Evolutionary conservation across 2,888 invertebrate species (phyloP), one percentile per base, ranked within the genome.

Genomic region (Craniophora ligustri): DNA sequence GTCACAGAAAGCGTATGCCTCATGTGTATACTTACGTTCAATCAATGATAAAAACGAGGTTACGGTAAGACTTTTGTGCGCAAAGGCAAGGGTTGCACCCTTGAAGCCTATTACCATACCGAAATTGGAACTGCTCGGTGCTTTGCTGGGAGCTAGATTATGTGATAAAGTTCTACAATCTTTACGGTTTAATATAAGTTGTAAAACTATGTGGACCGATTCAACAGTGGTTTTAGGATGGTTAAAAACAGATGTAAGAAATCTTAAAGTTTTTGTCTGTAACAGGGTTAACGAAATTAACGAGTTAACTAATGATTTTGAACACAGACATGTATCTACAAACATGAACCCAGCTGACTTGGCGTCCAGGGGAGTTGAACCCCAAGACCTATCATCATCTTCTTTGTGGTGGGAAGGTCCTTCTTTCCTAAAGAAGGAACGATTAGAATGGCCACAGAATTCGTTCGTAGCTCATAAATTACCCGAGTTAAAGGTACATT

Each of bases 61-160:
- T 7, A 18, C 35, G 3, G 62, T 71, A 4, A 66, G 45, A 11
- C 36, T 74, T 5, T 38, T 74, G 8, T 15, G 40, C 6, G 61
- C 74, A 1, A 72, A 73, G 31, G 61, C 47, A 14, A 31, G 47
- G 5, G 61, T 74, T 1, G 67, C 70, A 3, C 67, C 70, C 0
- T 26, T 70, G 10, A 69, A 65, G 8, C 58, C 67, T 0, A 59
- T 59, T 2, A 75, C 67, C 0, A 67, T 69, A 18, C 71, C 70
- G 45, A 19, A 71, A 5, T 49, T 79, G 2, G 79, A 80, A 30
- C 39, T 81, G 7, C 74, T 71, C 14, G 77, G 56, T 5, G 66
- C 70, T 0, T 32, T 75, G 7, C 5, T 73, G 7, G 65, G 59
- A n/a, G 42, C 47, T 31, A 53, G 64, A 36, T 47, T 79, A 11